phyloP scores from a whole-genome alignment of 1,140 invertebrate genomes.

The Archegozetes longisetosus region DNA sequence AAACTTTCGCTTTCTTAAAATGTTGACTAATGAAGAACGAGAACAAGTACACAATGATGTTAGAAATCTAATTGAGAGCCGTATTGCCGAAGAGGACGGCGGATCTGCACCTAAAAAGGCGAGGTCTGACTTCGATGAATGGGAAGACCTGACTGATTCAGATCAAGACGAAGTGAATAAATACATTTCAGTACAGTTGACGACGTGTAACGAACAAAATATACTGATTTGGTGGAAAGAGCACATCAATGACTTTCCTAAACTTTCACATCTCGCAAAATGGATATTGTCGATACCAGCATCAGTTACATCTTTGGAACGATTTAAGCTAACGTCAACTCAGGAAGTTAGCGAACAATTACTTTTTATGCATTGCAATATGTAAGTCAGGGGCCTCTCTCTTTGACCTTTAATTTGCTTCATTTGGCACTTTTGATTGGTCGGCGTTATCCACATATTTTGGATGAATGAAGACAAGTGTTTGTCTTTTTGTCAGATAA shows the following conservation, averaged over 20 bases:
- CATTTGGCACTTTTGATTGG: too few relatives aligned
- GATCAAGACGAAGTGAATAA: constrained; percentile 16
- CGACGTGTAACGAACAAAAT: constrained; percentile 14
- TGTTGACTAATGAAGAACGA: constrained; percentile 16
- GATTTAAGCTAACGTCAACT: constrained; percentile 4
- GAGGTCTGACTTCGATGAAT: constrained; percentile 16
- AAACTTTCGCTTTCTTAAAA: constrained; percentile 19
- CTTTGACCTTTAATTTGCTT: too few relatives aligned
- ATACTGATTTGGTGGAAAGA: constrained; percentile 19
- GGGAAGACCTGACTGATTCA: constrained; percentile 12
- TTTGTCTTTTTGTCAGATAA: too few relatives aligned
- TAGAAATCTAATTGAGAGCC: constrained; percentile 10
- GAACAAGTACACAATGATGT: constrained; percentile 18
- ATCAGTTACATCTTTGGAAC: constrained; percentile 14
- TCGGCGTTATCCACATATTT: too few relatives aligned
- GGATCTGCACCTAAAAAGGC: background rate
- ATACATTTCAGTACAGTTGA: constrained; percentile 14
- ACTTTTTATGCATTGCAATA: constrained; percentile 17
- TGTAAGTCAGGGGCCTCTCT: constrained; percentile 6
- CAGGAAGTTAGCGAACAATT: constrained; percentile 8
- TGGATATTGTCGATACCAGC: constrained; percentile 18
- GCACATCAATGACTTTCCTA: constrained; percentile 15
- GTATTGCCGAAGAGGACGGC: background rate
- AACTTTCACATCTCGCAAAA: constrained; percentile 15
- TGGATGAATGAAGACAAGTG: too few relatives aligned